These are phyloP conservation scores for Caretta caretta DNA, from an alignment of 2,113 vertebrate species.

Conservation along the genomic window DNA sequence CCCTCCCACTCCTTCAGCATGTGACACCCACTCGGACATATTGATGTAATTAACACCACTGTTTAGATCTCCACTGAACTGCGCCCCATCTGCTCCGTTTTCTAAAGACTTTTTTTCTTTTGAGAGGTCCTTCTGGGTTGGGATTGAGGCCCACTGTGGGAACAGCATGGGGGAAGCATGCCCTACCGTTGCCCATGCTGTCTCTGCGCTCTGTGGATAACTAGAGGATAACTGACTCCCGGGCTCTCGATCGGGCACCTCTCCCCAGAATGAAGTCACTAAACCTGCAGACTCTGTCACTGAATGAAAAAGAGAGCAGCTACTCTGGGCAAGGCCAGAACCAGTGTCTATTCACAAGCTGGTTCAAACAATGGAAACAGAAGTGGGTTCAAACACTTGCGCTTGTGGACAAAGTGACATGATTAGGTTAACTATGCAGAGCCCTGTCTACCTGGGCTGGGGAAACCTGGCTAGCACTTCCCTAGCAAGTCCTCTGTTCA, in stretches of 20 bases:
- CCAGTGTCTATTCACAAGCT: neutral
- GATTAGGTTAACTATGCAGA: neutral
- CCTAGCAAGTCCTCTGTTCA: neutral
- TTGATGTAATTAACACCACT: neutral
- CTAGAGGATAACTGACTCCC: neutral
- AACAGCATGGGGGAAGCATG: neutral
- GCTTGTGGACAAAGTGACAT: neutral
- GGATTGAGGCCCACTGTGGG: neutral
- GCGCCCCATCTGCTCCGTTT: neutral
- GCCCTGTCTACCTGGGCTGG: neutral
- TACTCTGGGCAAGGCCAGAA: neutral
- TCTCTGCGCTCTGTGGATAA: neutral
- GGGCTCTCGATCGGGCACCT: neutral
- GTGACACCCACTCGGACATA: neutral
- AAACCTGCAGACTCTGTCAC: neutral
- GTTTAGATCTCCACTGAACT: neutral
- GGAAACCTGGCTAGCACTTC: neutral
- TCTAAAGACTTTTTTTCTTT: neutral
- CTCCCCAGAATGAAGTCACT: neutral
- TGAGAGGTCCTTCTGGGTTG: neutral
- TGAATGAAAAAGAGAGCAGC: constrained; percentile 10
- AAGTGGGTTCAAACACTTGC: neutral
- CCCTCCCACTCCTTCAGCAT: neutral
- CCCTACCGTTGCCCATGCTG: neutral
- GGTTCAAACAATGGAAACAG: neutral